phyloP scores from a whole-genome alignment of 2,888 invertebrate species.

The Cancer borealis region DNA sequence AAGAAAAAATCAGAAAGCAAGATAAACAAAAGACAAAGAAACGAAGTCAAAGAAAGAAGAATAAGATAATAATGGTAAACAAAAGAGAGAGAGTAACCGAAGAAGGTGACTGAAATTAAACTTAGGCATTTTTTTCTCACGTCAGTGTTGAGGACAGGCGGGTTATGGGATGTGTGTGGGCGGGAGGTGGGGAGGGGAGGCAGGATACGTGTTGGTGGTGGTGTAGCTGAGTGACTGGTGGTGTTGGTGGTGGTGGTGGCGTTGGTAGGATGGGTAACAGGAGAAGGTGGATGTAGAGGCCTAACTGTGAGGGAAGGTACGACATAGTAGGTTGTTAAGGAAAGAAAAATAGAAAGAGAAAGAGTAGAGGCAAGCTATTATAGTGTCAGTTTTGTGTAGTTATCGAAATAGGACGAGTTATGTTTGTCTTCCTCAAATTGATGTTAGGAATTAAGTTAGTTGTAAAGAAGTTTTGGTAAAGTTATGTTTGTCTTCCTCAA shows the following conservation, averaged over 20 bases:
- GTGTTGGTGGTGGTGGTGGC: not conserved
- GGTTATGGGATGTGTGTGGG: not conserved
- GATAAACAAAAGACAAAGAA: too few relatives aligned
- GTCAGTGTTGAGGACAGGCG: not conserved
- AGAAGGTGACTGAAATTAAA: not conserved
- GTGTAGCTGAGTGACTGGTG: too few relatives aligned
- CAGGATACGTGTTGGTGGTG: not conserved
- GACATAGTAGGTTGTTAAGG: not conserved
- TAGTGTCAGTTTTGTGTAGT: too few relatives aligned
- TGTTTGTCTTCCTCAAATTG: too few relatives aligned
- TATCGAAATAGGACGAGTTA: too few relatives aligned
- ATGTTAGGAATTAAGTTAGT: too few relatives aligned
- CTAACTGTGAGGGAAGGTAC: not conserved
- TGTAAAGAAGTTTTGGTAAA: too few relatives aligned
- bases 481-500: too few relatives aligned
- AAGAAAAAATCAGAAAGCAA: too few relatives aligned
- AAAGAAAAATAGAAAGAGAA: not conserved
- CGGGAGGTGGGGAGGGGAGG: not conserved
- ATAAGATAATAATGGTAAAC: not conserved
- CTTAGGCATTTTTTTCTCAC: not conserved
- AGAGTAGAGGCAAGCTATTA: not conserved
- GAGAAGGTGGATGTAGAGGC: slow-evolving; percentile 21
- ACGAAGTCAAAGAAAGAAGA: not conserved
- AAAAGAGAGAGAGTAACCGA: not conserved
- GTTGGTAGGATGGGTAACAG: not conserved